Evolutionary conservation across 2,797 vertebrate genomes (phyloP).

Genomic region (Sebastes trivittatus): DNA sequence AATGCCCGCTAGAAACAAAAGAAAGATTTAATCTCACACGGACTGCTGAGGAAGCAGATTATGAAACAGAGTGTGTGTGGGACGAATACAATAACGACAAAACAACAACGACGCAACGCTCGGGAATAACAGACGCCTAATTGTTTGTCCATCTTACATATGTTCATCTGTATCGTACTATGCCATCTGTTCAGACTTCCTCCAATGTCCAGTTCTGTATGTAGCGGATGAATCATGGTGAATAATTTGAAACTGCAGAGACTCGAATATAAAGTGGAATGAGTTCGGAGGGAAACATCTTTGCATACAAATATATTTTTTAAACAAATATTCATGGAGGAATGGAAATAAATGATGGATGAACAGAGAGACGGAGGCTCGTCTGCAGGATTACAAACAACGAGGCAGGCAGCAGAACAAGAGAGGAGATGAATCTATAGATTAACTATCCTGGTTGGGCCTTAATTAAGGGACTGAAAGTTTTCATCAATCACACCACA

Average conservation of each 20-base stretch:
- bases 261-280: background rate
- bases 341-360: background rate
- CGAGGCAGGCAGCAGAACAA: background rate
- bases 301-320: background rate
- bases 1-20: slow-evolving; percentile 19
- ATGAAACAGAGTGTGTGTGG: background rate
- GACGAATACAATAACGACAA: background rate
- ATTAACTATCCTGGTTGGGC: background rate
- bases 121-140: background rate
- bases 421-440: background rate
- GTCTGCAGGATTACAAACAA: background rate
- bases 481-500: slow-evolving; percentile 1
- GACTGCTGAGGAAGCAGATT: slow-evolving; percentile 9
- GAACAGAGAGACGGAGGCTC: background rate
- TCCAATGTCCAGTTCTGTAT: background rate
- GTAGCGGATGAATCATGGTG: background rate
- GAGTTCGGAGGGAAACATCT: background rate
- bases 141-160: background rate
- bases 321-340: background rate
- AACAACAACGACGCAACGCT: background rate
- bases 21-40: slow-evolving; percentile 22
- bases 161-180: background rate
- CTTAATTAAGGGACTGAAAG: background rate
- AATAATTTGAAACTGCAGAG: background rate
- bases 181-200: background rate